Percentiles rank a stretch among this genome's conserved stretches.
Evolutionary conservation across 2,797 vertebrate species (phyloP).

Genomic region (Hydrophis major): DNA sequence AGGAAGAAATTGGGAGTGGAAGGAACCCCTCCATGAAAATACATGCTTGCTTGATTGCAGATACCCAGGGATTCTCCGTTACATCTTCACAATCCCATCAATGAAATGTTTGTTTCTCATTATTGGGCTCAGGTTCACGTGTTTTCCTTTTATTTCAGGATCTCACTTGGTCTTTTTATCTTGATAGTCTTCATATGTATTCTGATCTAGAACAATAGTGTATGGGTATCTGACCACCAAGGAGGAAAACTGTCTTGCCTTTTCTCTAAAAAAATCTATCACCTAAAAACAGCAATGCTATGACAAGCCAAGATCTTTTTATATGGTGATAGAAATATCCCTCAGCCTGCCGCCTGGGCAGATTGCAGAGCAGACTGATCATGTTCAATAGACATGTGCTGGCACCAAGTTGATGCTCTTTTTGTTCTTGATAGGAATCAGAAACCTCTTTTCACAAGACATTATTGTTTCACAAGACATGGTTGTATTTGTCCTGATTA

Average conservation of each 20-base stretch:
- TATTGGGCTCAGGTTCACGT: background rate
- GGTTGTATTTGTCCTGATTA: constrained; percentile 64
- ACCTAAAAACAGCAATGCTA: background rate
- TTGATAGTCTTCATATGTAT: background rate
- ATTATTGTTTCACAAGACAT: constrained; percentile 53
- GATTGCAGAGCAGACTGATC: constrained; percentile 31
- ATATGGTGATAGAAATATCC: background rate
- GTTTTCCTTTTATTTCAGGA: background rate
- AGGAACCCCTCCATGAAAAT: background rate
- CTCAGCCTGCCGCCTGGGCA: background rate
- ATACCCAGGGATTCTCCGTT: background rate
- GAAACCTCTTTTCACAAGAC: constrained; percentile 52
- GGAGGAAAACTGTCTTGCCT: background rate
- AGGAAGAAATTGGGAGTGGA: background rate
- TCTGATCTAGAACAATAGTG: background rate
- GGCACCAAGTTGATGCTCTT: constrained; percentile 63
- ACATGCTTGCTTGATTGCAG: background rate
- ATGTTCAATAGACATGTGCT: constrained; percentile 26
- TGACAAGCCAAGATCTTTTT: rapidly evolving
- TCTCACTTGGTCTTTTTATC: background rate
- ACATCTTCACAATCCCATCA: background rate
- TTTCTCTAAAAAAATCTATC: background rate
- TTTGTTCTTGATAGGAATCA: constrained; percentile 67
- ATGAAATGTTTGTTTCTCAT: background rate
- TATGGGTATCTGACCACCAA: background rate